phyloP scores from a whole-genome alignment of 2,113 vertebrate species.

The Tretioscincus oriximinensis region DNA sequence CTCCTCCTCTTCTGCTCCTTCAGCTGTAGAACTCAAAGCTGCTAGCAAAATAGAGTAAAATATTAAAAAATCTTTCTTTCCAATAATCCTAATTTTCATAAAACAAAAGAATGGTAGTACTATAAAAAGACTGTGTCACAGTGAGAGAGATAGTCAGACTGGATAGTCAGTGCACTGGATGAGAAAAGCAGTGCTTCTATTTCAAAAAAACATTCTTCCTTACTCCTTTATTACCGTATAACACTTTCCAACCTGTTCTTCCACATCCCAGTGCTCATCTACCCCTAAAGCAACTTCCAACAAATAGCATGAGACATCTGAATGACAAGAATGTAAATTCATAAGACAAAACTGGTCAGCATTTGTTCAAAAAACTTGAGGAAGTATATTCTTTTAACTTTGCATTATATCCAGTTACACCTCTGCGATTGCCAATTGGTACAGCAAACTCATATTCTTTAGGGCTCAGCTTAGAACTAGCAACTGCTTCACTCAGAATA shows the following conservation, averaged over 20 bases:
- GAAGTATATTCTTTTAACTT: not conserved
- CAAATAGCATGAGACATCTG: not conserved
- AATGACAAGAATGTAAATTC: not conserved
- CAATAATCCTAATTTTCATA: not conserved
- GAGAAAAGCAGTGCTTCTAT: not conserved
- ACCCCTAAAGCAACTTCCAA: not conserved
- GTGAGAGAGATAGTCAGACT: not conserved
- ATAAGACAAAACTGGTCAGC: not conserved
- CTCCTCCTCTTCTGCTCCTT: constrained; percentile 81
- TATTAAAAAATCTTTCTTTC: constrained; percentile 24
- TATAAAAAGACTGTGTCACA: constrained; percentile 2
- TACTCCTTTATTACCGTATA: not conserved
- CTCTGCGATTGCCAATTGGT: not conserved
- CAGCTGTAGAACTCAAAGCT: constrained; percentile 80
- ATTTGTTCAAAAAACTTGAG: not conserved
- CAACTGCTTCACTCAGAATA: not conserved
- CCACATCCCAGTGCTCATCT: not conserved
- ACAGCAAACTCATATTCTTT: not conserved
- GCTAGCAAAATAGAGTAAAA: constrained; percentile 68
- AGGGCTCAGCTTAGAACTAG: no score
- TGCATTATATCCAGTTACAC: not conserved
- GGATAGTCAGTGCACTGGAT: not conserved
- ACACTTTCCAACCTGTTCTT: not conserved
- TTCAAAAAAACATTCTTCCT: not conserved
- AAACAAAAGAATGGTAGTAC: not conserved